Evolutionary conservation across 1,140 invertebrate species (phyloP), one percentile per base, ranked within the genome.

Genomic region (Kradibia gibbosae): DNA sequence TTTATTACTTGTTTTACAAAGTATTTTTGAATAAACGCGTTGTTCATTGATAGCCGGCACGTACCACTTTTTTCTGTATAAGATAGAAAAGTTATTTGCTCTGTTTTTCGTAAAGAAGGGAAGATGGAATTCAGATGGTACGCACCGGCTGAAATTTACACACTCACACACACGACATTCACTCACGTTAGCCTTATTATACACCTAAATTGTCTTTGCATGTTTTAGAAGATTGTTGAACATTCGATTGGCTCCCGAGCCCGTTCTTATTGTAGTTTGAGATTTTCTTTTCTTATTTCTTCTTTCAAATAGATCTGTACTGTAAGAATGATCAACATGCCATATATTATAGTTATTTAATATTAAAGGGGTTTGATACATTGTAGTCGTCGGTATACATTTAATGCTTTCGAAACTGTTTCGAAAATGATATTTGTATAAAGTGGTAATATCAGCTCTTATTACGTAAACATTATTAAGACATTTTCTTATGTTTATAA

Each of bases 171-270:
- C 42, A 13, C 42, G n/a, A 45, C 42, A 45, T 13, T 45, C 20
- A 53, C 50, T 22, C 5, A 53, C 50, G n/a, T 78, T 78, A 78
- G 48, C 55, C 17, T 45, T 62, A 36, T 60, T 60, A 28, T 60
- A 31, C 20, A 57, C 50, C 17, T 34, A 53, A 50, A 73, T 74
- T 50, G 60, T 71, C 72, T 72, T 71, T 81, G 81, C 81, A 82
- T 82, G 81, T 53, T 20, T 62, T n/a, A 53, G 55, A 73, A 31
- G 50, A 82, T 81, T 39, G 62, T 57, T 55, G 25, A 31, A 50
- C 76, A 50, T 74, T 79, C 17, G 67, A 34, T 67, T 78, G 81
- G 81, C 76, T 75, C 76, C 3, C 28, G 67, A 50, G 60, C 74
- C 75, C 22, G 31, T 50, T 82, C 20, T 36, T 42, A 50, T 25